Base-by-base conservation (phyloP, 2,797 vertebrate species). In the Helicolenus hilgendorfi region DNA sequence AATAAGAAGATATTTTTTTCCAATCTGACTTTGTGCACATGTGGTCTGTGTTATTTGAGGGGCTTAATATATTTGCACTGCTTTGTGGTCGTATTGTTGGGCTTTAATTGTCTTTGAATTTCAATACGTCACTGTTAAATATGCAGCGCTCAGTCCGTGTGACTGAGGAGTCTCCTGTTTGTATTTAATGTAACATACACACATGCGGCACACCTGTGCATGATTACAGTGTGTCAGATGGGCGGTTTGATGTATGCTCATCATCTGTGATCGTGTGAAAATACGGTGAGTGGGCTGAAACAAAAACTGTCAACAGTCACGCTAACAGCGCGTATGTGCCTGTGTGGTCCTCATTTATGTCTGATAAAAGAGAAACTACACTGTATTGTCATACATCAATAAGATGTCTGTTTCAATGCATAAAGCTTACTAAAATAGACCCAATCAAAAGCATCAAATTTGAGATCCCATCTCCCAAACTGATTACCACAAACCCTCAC, bases 251-350 rank as follows among this genome's bases (percentile, higher is more conserved):
- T 79, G 22, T 36, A 53, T 65, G 55, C 22, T 74, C 22, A 26
- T 63, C 49, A 84, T 80, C 71, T 68, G 70, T 63, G 76, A 77
- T 65, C 5, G 9, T 70, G 71, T 72, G 58, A 78, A 75, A 36
- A 53, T 38, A 49, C 18, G 27, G 38, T 68, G 64, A 68, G 45
- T 24, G 20, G 22, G 68, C 29, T 13, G 4, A 49, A 27, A 63
- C 69, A 55, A 33, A 67, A 72, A 49, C 63, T 26, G 65, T 35
- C 55, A 70, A 70, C 22, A 27, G 62, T 60, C 65, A 64, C 4
- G 10, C 45, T 10, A 64, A 41, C 11, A 9, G 49, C 10, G n/a
- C 27, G 27, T n/a, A 22, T 15, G 35, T 22, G 26, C 5, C 38
- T 22, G 14, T 56, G 11, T 15, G 20, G 22, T 26, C 49, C 18